Evolutionary conservation across 2,797 vertebrate species (phyloP), one percentile per base, ranked within the genome.

Genomic region (Alectoris magna): DNA sequence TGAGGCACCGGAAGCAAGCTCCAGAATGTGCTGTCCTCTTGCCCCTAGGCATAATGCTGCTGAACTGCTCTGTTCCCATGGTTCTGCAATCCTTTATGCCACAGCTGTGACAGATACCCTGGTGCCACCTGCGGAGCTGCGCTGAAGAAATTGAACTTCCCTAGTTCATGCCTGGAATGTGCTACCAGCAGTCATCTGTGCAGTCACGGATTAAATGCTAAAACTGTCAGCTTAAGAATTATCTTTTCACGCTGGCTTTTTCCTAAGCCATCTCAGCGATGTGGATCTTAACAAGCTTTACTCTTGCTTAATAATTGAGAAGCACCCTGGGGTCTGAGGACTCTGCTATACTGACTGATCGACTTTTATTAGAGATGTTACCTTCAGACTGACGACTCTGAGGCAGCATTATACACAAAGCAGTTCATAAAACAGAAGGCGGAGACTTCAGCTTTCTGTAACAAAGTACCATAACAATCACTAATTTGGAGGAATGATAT

Each of bases 251-350:
- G 69, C 13, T 36, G 90, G 49, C 41, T 71, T 87, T 80, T 80
- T 69, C 62, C 84, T 91, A 93, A 88, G 21, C 66, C 51, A 41
- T 36, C 21, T 83, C 70, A 64, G 72, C 44, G 90, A 87, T 66
- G 36, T 3, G 3, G 75, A 80, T 78, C 77, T 73, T 88, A 89
- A 80, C 39, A 70, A 92, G 73, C 82, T 93, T 91, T 80, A 77
- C 24, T 63, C 66, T 79, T 80, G 41, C 31, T 89, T 89, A 74
- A 49, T 80, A 94, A 89, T 2, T 74, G 66, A 91, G 63, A 85
- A 67, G 36, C 27, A 39, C 26, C 63, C 66, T n/a, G 55, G 34
- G 49, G 62, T 87, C 51, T 74, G 68, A 77, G 70, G 62, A 62
- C 46, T 83, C 24, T 11, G 31, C 80, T 84, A 72, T 1, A 93